These are phyloP conservation scores for Corella eumyota DNA, from an alignment of 23 tunicate species.

Conservation along the genomic window DNA sequence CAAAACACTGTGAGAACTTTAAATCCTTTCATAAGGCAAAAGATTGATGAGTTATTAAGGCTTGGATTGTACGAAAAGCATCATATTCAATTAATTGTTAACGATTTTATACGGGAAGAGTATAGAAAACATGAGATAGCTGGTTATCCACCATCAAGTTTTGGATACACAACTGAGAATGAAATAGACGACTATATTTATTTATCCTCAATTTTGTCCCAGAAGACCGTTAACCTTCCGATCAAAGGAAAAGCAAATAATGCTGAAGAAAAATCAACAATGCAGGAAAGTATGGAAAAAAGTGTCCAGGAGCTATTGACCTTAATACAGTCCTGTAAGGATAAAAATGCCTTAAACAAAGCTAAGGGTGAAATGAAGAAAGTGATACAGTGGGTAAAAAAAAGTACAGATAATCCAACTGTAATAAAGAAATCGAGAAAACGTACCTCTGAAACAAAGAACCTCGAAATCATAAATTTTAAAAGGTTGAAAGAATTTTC, in stretches of 20 bases:
- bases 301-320: slow-evolving; percentile 19
- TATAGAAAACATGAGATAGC: slow-evolving; percentile 8
- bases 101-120: slow-evolving; percentile 24
- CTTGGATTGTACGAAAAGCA: slow-evolving; percentile 21
- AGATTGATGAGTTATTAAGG: slow-evolving; percentile 30
- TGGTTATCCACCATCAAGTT: neutral
- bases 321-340: slow-evolving; percentile 18
- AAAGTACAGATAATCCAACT: neutral
- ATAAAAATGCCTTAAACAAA: slow-evolving; percentile 10
- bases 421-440: neutral
- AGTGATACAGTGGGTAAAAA: slow-evolving; percentile 11
- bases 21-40: slow-evolving; percentile 28
- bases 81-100: slow-evolving; percentile 38
- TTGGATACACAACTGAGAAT: slow-evolving; percentile 12
- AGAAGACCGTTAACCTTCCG: slow-evolving; percentile 4
- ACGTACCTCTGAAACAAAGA: neutral
- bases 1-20: slow-evolving; percentile 1
- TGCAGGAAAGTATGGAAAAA: slow-evolving; percentile 20
- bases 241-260: slow-evolving; percentile 7
- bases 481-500: neutral
- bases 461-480: too few species aligned
- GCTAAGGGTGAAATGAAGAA: slow-evolving; percentile 20
- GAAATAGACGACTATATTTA: slow-evolving; percentile 47
- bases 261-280: neutral
- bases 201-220: slow-evolving; percentile 8